A percentile compares a stretch with the other conserved stretches of the same genome.
Evolutionary conservation across 2,113 vertebrate genomes (phyloP).

Genomic region (Pollimyrus isidori): DNA sequence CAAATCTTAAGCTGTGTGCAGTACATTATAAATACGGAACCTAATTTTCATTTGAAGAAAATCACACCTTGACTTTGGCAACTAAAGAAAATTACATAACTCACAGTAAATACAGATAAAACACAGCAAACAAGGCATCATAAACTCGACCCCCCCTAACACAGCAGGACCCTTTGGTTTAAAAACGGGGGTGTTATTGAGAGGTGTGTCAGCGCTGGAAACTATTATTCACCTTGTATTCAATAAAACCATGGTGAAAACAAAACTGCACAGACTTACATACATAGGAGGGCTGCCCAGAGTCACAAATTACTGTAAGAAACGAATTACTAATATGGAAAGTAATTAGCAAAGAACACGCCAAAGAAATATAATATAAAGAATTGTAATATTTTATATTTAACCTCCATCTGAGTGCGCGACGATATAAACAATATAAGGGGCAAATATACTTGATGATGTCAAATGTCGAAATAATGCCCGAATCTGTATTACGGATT

Average conservation of each 20-base stretch:
- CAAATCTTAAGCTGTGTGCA: background rate
- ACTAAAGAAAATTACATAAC: background rate
- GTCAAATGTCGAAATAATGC: background rate
- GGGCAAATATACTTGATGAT: background rate
- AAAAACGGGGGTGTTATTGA: background rate
- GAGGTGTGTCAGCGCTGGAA: background rate
- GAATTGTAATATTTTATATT: background rate
- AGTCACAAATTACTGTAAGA: background rate
- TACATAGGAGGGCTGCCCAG: background rate
- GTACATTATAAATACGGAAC: background rate
- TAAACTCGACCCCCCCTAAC: background rate
- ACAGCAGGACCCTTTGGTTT: background rate
- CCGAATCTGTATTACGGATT: background rate
- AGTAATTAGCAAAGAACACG: background rate
- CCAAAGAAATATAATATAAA: background rate
- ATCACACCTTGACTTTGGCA: background rate
- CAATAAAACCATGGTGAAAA: background rate
- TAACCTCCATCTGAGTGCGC: background rate
- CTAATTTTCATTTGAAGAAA: background rate
- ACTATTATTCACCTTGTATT: background rate
- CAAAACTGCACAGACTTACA: background rate
- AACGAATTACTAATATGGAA: background rate
- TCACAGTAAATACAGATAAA: background rate
- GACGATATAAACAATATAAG: background rate
- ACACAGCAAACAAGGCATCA: background rate